Base-by-base conservation (phyloP, 2,113 vertebrate species). In the Megaptera novaeangliae region DNA sequence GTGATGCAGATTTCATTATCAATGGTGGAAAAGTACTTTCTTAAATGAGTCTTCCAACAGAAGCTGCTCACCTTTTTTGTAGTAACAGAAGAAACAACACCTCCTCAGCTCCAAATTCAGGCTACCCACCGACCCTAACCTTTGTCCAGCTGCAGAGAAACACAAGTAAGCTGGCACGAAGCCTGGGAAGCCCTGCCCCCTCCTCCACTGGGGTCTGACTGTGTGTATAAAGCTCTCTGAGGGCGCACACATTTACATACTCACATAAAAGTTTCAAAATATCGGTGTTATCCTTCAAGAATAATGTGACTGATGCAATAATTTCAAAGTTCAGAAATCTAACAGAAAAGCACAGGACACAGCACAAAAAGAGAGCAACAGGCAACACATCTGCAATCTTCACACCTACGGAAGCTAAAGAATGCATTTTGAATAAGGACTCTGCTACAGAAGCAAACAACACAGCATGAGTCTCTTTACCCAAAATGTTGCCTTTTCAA, bases 331-430 rank as follows among this genome's bases (percentile, higher is more conserved):
- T 39, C 59, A 92, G 88, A 84, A 87, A 34, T 2, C 41, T 18
- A 21, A 75, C 1, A 85, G 69, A 91, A 69, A 83, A 85, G 57
- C 92, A 72, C 25, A 52, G 20, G 8, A 86, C 74, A 81, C 74
- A 44, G 27, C 5, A 49, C 6, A 71, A 41, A 78, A 29, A 72
- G 55, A 80, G 41, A 92, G 31, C 31, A 29, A 44, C 13, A 59
- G 44, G 6, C 8, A 68, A 52, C 1, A 0, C 0, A 5, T 10
- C 1, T 8, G 20, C 5, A 15, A 8, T 39, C 91, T 29, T 55
- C 25, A 41, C 31, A 69, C 7, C 74, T 11, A n/a, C 18, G 7
- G 10, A 55, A 52, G 41, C 21, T 36, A 21, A 85, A 68, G 39
- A 13, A 17, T 3, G 12, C 34, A 8, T 44, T 14, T 9, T 36